phyloP scores from a whole-genome alignment of 2,888 invertebrate species.

The Imbricaverruca yamaguchii region DNA sequence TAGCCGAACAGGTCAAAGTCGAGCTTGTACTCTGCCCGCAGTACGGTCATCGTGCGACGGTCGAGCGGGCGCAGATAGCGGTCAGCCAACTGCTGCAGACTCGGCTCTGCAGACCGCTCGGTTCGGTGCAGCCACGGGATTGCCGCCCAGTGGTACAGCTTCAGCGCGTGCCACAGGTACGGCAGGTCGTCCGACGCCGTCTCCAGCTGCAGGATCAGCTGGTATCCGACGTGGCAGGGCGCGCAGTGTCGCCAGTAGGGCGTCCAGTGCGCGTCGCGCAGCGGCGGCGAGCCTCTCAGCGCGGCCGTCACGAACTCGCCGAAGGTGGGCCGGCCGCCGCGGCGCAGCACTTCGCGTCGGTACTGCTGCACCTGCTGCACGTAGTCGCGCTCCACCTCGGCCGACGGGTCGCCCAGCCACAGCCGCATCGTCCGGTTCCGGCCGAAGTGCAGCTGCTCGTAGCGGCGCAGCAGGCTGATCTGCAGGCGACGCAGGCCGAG shows the following conservation, averaged over 20 bases:
- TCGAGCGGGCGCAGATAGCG: not conserved
- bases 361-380: not conserved
- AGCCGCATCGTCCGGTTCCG: not conserved
- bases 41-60: not conserved
- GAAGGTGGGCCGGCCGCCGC: slow-evolving; percentile 19
- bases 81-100: not conserved
- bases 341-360: not conserved
- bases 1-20: slow-evolving; percentile 16
- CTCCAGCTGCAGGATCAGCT: slow-evolving; percentile 30
- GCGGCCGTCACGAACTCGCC: slow-evolving; percentile 25
- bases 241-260: slow-evolving; percentile 32
- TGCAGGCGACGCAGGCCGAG: not conserved
- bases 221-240: slow-evolving; percentile 30
- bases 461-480: not conserved
- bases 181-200: slow-evolving; percentile 23
- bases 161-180: slow-evolving; percentile 2
- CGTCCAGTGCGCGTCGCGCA: slow-evolving; percentile 32
- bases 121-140: slow-evolving; percentile 7
- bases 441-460: not conserved
- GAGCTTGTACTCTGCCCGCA: not conserved
- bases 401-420: not conserved
- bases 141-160: not conserved
- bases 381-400: not conserved
- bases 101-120: not conserved
- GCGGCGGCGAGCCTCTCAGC: slow-evolving; percentile 13